Evolutionary conservation across 2,797 vertebrate species (phyloP), one percentile per base, ranked within the genome.

Genomic region (Lophotriccus pileatus): DNA sequence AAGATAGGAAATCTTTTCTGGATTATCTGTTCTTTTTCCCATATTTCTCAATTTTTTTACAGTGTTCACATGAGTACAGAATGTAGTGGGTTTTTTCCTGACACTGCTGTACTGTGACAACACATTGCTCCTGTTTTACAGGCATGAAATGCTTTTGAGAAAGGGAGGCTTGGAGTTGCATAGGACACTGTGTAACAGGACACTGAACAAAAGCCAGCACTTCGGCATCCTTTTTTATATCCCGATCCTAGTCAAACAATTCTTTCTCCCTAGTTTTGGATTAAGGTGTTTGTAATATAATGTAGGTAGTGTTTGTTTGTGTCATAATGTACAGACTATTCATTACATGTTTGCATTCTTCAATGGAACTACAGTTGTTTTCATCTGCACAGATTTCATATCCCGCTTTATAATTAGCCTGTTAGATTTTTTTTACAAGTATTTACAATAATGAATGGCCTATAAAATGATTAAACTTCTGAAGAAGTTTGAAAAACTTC

Each of bases 11-110:
- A 66, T 90, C 21, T 72, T n/a, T 50, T 44, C 39, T 95, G 67
- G 27, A 64, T 87, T 55, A 75, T 14, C 25, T 84, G 17, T 82
- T 90, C 64, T 92, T 80, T 14, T 73, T 94, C 53, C 53, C 49
- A 2, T 64, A 13, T 83, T 37, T 77, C 30, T 66, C 63, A 66
- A 24, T 56, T 84, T 93, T 81, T 73, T 13, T 13, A 4, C 34
- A 32, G 27, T 28, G 17, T 36, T 92, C 59, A 75, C 32, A 10
- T 25, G 43, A 47, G 43, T 60, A 34, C 20, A 46, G 18, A 23
- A 37, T 44, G 24, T 69, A 70, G 17, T 44, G 5, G 5, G 20
- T 27, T 59, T 89, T 68, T 50, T 43, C 20, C 20, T 49, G 8
- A 19, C 6, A 16, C 8, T 85, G 39, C 43, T 93, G 60, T 22